phyloP scores from a whole-genome alignment of 2,888 invertebrate genomes.

The Uloborus plumipes region DNA sequence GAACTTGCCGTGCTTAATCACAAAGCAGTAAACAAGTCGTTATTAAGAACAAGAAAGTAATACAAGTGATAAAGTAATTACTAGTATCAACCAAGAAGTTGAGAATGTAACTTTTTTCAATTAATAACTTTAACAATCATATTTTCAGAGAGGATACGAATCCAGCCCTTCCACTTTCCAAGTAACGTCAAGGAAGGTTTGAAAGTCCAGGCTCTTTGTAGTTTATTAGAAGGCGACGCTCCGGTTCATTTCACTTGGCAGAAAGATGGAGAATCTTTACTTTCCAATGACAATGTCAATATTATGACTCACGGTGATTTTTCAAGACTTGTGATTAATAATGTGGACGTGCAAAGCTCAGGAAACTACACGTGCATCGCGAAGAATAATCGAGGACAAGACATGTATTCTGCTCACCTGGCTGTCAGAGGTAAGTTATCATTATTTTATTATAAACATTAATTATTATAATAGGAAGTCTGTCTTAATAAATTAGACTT shows the following conservation, averaged over 20 bases:
- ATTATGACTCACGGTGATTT: slow-evolving; percentile 56
- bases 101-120: too few species aligned
- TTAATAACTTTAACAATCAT: too few species aligned
- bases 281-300: slow-evolving; percentile 36
- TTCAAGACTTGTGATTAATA: slow-evolving; percentile 64
- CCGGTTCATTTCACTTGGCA: slow-evolving; percentile 50
- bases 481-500: too few species aligned
- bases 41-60: too few species aligned
- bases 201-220: slow-evolving; percentile 46
- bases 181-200: slow-evolving; percentile 40
- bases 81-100: too few species aligned
- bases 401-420: slow-evolving; percentile 57
- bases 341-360: slow-evolving; percentile 60
- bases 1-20: too few species aligned
- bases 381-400: slow-evolving; percentile 64
- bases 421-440: slow-evolving; percentile 63
- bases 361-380: slow-evolving; percentile 66
- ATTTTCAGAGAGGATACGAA: slow-evolving; percentile 34
- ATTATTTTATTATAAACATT: too few species aligned
- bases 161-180: slow-evolving; percentile 55
- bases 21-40: too few species aligned
- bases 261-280: slow-evolving; percentile 45
- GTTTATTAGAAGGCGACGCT: slow-evolving; percentile 33
- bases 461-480: too few species aligned
- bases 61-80: too few species aligned